Evolutionary conservation across 2,888 invertebrate genomes (phyloP).

Genomic region (Chydorus sphaericus): DNA sequence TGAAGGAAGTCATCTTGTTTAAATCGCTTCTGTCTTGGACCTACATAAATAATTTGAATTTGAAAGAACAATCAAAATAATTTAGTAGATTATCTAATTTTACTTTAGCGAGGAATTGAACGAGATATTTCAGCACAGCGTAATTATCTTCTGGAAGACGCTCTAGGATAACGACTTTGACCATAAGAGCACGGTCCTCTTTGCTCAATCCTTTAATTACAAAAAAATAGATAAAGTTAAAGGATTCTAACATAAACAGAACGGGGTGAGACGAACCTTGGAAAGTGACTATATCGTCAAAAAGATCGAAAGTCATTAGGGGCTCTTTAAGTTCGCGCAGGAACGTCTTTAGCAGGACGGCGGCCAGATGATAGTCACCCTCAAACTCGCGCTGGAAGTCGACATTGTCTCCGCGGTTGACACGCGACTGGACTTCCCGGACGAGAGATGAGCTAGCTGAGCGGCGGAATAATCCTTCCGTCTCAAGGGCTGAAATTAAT

Average conservation of each 20-base stretch:
- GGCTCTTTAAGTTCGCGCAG: constrained; percentile 80
- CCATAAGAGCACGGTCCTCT: constrained; percentile 64
- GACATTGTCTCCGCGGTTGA: constrained; percentile 72
- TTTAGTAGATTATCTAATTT: constrained; percentile 17
- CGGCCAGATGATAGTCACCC: constrained; percentile 77
- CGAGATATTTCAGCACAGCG: constrained; percentile 73
- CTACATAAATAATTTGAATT: constrained; percentile 30
- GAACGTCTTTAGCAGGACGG: constrained; percentile 89
- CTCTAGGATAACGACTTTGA: constrained; percentile 75
- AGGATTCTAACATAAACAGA: background rate
- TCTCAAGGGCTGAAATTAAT: constrained; percentile 66
- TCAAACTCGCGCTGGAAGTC: constrained; percentile 42
- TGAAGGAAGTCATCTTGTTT: constrained; percentile 92
- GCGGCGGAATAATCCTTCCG: constrained; percentile 90
- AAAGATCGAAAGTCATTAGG: constrained; percentile 78
- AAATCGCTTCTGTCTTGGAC: constrained; percentile 83
- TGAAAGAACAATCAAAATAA: too few relatives aligned
- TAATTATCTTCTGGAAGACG: constrained; percentile 88
- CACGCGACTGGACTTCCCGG: constrained; percentile 65
- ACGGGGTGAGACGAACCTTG: constrained; percentile 63
- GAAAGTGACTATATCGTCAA: constrained; percentile 81
- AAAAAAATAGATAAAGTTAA: background rate
- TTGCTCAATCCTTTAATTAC: constrained; percentile 49
- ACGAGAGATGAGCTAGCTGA: constrained; percentile 73
- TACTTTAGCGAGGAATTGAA: constrained; percentile 86